Percentiles rank a stretch among this genome's conserved stretches.
These are phyloP conservation scores for Drosophila bipectinata DNA, from an alignment of 1,140 invertebrate species.

Conservation along the genomic window DNA sequence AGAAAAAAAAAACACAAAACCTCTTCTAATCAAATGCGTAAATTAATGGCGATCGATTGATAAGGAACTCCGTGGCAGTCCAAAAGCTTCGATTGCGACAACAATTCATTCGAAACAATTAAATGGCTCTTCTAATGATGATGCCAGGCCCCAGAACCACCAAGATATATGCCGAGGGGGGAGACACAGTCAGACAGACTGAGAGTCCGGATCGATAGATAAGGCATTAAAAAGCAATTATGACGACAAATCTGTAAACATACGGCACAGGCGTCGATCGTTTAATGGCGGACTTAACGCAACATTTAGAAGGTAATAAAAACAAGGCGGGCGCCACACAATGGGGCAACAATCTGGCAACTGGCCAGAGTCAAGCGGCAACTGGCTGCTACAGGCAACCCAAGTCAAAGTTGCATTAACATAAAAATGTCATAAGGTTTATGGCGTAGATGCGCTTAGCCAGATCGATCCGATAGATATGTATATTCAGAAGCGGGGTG, in stretches of 20 bases:
- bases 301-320: slow-evolving; percentile 83
- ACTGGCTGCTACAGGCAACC: slow-evolving; percentile 13
- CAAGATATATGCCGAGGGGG: slow-evolving; percentile 5
- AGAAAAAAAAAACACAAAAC: slow-evolving; percentile 4
- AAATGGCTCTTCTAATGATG: slow-evolving; percentile 54
- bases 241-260: slow-evolving; percentile 83
- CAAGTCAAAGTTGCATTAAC: slow-evolving; percentile 74
- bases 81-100: slow-evolving; percentile 46
- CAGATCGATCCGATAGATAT: slow-evolving; percentile 61
- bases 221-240: slow-evolving; percentile 83
- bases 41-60: slow-evolving; percentile 55
- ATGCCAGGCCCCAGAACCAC: slow-evolving; percentile 16
- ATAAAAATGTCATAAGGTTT: slow-evolving; percentile 83
- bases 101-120: slow-evolving; percentile 44
- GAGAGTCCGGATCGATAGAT: slow-evolving; percentile 58
- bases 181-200: slow-evolving; percentile 9
- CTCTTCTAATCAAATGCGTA: slow-evolving; percentile 63
- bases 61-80: slow-evolving; percentile 34
- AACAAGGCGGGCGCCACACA: slow-evolving; percentile 50
- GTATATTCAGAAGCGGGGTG: slow-evolving; percentile 8
- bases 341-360: background rate
- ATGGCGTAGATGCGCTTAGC: slow-evolving; percentile 63
- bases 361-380: background rate
- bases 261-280: slow-evolving; percentile 67
- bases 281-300: slow-evolving; percentile 82